Base-by-base conservation (phyloP, 23 tunicate species). In the Aplidium turbinatum region DNA sequence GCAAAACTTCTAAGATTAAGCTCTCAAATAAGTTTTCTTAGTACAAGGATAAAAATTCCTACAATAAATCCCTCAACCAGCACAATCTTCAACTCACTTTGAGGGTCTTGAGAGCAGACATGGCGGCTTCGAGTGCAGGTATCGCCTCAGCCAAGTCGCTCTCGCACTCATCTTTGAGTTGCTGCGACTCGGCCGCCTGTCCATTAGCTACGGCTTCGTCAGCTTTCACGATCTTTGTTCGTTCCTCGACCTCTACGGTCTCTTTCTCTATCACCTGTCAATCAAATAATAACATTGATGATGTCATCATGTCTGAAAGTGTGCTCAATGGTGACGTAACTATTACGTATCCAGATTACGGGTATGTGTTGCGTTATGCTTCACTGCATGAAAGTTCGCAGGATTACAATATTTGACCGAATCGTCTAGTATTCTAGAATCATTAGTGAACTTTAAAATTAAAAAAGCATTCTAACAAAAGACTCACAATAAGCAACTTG, bases 81-180 rank as follows among this genome's bases (percentile, higher is more conserved):
- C 11, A 42, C 11, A 42, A 42, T 16, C 11, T 42, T 16, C 11
- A 42, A 42, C 50, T 34, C 34, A 80, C 96, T 38, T 89, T 94
- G 27, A 94, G 71, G 1, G 99, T 94, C 72, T 94, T 87, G 56
- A 94, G 47, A 18, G 99, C 99, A 45, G 75, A 78, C 80, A 94
- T 46, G 0, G 99, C 95, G 3, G 99, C 88, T 50, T 94, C 99
- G 1, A 94, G 66, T 4, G 99, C 99, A 1, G 99, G 99, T 33
- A 94, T 70, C 20, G 99, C 99, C 48, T 94, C 99, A 33, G 99
- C 99, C 55, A 94, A 57, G 46, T 94, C 99, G 36, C 85, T 82
- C 55, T 94, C 99, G 51, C 99, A 94, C 70, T 94, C 99, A 32
- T 81, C 82, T 73, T 94, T 94, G 40, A 94, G 73, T 27, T 65